These are phyloP conservation scores for Anolis carolinensis DNA, from an alignment of 2,113 vertebrate genomes.

Conservation along the genomic window DNA sequence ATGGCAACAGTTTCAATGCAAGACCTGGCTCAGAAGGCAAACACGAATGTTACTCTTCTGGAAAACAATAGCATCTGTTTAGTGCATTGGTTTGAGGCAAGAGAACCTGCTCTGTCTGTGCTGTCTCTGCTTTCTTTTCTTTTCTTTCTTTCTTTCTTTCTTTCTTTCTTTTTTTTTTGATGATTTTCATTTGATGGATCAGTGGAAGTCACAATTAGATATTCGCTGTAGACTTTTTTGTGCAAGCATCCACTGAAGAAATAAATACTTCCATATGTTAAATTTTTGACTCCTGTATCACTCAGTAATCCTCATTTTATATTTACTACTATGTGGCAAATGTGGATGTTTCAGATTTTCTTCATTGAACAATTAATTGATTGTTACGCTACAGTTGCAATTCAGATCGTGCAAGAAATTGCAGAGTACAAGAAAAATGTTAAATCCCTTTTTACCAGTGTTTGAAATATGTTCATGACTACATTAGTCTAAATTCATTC, in stretches of 20 bases:
- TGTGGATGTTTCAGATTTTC: neutral
- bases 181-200: neutral
- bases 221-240: neutral
- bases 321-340: neutral
- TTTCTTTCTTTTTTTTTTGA: neutral
- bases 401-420: neutral
- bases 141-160: too few relatives aligned
- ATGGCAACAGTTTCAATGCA: neutral
- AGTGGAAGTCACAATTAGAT: neutral
- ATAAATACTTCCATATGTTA: neutral
- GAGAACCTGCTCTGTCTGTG: neutral
- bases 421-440: neutral
- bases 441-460: neutral
- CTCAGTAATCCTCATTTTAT: neutral
- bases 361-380: neutral
- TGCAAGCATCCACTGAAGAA: neutral
- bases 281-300: neutral
- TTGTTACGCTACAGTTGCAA: neutral
- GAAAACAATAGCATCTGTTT: neutral
- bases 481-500: neutral
- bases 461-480: neutral
- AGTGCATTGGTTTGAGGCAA: neutral
- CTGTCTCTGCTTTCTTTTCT: neutral
- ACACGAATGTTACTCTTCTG: neutral
- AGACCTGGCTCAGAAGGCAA: neutral